phyloP scores from a whole-genome alignment of 2,888 invertebrate species.

The Liposcelis brunnea region DNA sequence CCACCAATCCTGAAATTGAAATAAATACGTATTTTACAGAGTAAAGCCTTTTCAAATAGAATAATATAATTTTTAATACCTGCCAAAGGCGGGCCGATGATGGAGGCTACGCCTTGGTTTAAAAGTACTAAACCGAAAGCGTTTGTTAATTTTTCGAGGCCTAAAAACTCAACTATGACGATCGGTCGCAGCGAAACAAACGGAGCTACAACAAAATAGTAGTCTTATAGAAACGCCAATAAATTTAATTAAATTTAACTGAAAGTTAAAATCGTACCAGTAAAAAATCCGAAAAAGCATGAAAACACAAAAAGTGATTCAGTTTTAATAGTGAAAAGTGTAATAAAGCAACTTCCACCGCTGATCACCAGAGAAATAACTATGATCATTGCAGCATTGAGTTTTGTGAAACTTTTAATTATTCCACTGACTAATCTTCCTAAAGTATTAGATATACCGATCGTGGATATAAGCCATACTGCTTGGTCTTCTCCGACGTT shows the following conservation, averaged over 20 bases:
- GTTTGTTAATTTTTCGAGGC: constrained; percentile 80
- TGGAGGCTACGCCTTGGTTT: constrained; percentile 80
- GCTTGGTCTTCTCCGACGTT: constrained; percentile 24
- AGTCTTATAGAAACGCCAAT: no score
- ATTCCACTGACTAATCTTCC: constrained; percentile 77
- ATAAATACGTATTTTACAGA: no score
- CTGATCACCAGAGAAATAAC: constrained; percentile 75
- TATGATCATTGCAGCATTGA: constrained; percentile 76
- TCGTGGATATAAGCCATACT: constrained; percentile 59
- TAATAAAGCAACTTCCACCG: constrained; percentile 74
- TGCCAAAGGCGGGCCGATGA: constrained; percentile 73
- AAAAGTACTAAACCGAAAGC: constrained; percentile 81
- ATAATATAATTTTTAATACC: constrained; percentile 32
- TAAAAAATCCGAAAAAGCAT: constrained; percentile 70
- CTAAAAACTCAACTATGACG: constrained; percentile 78
- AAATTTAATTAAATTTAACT: no score
- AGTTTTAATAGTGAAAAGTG: constrained; percentile 43
- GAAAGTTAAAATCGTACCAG: no score
- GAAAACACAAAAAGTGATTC: constrained; percentile 63
- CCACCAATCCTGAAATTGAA: no score
- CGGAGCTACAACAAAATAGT: constrained; percentile 56
- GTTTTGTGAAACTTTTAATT: constrained; percentile 58
- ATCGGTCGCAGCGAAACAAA: constrained; percentile 90
- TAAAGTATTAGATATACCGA: constrained; percentile 82
- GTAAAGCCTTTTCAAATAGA: no score